Evolutionary conservation across 1,140 invertebrate genomes (phyloP).

Genomic region (Manduca sexta): DNA sequence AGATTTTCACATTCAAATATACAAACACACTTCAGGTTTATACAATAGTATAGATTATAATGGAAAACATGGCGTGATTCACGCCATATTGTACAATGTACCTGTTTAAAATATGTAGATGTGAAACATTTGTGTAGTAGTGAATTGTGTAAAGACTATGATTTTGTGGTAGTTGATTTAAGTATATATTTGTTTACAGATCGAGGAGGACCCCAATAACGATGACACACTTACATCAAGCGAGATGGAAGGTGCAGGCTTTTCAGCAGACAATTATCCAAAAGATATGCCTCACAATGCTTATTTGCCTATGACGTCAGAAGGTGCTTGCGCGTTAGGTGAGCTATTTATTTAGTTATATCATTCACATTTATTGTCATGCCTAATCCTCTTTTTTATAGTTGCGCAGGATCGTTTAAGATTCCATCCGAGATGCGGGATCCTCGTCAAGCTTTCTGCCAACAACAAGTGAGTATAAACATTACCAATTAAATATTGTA

Average conservation of each 20-base stretch:
- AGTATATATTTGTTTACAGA: conserved; percentile 16
- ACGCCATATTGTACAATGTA: too few species aligned
- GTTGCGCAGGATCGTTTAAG: conserved; percentile 79
- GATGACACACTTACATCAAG: conserved; percentile 44
- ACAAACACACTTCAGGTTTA: too few species aligned
- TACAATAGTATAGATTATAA: too few species aligned
- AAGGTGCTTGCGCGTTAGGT: conserved; percentile 34
- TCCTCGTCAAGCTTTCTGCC: conserved; percentile 89
- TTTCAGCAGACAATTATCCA: conserved; percentile 18
- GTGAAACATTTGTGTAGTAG: background rate
- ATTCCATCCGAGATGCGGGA: conserved; percentile 92
- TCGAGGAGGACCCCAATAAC: conserved; percentile 49
- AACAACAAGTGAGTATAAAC: conserved; percentile 74
- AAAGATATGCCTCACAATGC: conserved; percentile 28
- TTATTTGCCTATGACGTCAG: conserved; percentile 35
- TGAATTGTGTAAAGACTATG: background rate
- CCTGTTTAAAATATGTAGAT: too few species aligned
- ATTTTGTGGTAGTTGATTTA: background rate
- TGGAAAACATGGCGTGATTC: too few species aligned
- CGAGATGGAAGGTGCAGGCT: conserved; percentile 25
- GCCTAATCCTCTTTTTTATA: conserved; percentile 26
- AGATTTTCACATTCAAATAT: too few species aligned
- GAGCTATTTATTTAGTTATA: background rate
- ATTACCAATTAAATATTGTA: too few species aligned
- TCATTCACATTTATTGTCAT: background rate